A percentile compares a stretch with the other conserved stretches of the same genome.
These are phyloP conservation scores for Drosophila gunungcola DNA, from an alignment of 1,140 invertebrate genomes.

Conservation along the genomic window DNA sequence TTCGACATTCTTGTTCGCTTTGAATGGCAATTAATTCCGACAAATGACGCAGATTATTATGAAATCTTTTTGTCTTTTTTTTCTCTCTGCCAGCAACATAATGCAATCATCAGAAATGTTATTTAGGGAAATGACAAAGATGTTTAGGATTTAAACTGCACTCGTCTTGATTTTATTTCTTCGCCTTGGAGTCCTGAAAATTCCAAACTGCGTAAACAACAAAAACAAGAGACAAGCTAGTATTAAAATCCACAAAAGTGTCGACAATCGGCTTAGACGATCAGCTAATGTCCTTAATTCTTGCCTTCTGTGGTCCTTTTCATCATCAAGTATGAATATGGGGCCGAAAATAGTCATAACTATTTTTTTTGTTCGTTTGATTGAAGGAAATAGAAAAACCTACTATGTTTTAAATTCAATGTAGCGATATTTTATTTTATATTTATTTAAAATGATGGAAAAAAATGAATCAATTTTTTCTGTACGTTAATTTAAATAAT, in stretches of 20 bases:
- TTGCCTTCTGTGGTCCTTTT: neutral
- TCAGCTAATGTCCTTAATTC: neutral
- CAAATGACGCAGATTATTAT: constrained; percentile 64
- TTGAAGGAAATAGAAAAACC: neutral
- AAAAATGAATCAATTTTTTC: too few species aligned
- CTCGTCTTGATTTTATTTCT: neutral
- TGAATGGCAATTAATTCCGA: constrained; percentile 62
- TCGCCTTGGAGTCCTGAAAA: neutral
- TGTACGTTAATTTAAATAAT: too few species aligned
- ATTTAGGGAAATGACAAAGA: neutral
- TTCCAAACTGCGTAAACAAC: neutral
- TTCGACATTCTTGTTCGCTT: constrained; percentile 50
- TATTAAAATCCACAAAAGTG: neutral
- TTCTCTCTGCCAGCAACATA: neutral
- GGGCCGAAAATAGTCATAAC: neutral
- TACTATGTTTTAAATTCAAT: neutral
- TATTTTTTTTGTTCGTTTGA: neutral
- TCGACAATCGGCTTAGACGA: neutral
- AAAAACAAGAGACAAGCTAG: neutral
- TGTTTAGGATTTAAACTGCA: neutral
- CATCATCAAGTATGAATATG: neutral
- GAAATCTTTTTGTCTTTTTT: constrained; percentile 19
- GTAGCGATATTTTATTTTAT: too few species aligned
- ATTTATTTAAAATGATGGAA: too few species aligned
- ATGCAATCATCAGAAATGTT: constrained; percentile 10